Evolutionary conservation across 2,888 invertebrate species (phyloP), one percentile per base, ranked within the genome.

Genomic region (Lissonota sp.): DNA sequence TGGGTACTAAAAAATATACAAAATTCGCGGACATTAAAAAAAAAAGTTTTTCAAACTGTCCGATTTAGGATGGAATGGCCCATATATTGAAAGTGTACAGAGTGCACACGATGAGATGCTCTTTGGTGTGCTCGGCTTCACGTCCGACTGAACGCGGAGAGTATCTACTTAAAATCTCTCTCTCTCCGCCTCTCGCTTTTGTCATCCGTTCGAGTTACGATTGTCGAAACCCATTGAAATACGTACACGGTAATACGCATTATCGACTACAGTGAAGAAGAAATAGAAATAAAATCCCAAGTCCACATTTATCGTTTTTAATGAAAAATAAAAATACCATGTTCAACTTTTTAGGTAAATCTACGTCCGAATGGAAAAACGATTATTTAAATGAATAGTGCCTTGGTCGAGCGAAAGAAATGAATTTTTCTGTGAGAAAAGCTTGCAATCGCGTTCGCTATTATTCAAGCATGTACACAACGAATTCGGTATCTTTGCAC

Each of bases 81-180:
- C n/a, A 26, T 26, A 26, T 26, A 26, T 26, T 26, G 26, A 1
- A 26, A 26, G 26, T 26, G 26, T 8, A 57, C 7, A n/a, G 57
- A 51, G 7, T 12, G 46, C 39, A 49, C 53, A 72, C 72, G 63
- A 58, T 51, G 53, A 14, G 53, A 62, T 58, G 64, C 46, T 71
- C 39, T 44, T 60, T 51, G 8, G 44, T 44, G 62, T 6, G 10
- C 44, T 57, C 10, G 46, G 12, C 10, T 62, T 6, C 53, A 69
- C 44, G 60, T 39, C 67, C 66, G 72, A 78, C 72, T 67, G 55
- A 53, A 60, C 55, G n/a, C 66, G n/a, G 71, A 37, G 10, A 58
- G 51, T 66, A 78, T 60, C 71, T 57, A 72, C 71, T 66, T 58
- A 46, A 55, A 53, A 44, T 55, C 39, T 55, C 40, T 66, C 60